Evolutionary conservation across 2,888 invertebrate genomes (phyloP).

Genomic region (Reticulitermes lucifugus): DNA sequence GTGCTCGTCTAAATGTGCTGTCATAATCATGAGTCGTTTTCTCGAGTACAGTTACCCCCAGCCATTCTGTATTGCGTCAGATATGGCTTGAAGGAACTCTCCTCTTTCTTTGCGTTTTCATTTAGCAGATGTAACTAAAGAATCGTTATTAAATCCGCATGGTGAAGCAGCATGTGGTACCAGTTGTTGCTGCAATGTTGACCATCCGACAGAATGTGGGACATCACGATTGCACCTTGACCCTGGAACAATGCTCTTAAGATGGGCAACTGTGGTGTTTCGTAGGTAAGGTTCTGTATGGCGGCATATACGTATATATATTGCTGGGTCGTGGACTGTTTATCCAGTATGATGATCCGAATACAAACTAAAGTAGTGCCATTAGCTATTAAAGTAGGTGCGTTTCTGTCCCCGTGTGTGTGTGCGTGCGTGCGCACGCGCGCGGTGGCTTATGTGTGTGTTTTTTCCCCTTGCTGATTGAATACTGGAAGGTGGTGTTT

Average conservation of each 20-base stretch:
- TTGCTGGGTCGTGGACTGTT: neutral
- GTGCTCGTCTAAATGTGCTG: no score
- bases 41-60: no score
- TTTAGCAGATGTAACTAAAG: neutral
- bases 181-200: neutral
- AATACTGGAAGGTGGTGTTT: neutral
- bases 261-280: neutral
- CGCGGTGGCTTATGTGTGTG: no score
- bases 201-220: constrained; percentile 27
- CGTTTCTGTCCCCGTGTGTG: neutral
- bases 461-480: no score
- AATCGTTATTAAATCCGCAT: constrained; percentile 4
- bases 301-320: neutral
- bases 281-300: neutral
- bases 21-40: no score
- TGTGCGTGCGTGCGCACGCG: neutral
- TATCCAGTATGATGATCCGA: neutral
- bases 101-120: neutral
- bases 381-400: no score
- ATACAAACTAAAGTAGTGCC: neutral
- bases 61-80: neutral
- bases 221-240: constrained; percentile 35
- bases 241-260: neutral
- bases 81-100: neutral
- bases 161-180: neutral